Percentiles rank a stretch among this genome's conserved stretches.
phyloP scores from a whole-genome alignment of 2,113 vertebrate genomes.

The Microtus montanus region DNA sequence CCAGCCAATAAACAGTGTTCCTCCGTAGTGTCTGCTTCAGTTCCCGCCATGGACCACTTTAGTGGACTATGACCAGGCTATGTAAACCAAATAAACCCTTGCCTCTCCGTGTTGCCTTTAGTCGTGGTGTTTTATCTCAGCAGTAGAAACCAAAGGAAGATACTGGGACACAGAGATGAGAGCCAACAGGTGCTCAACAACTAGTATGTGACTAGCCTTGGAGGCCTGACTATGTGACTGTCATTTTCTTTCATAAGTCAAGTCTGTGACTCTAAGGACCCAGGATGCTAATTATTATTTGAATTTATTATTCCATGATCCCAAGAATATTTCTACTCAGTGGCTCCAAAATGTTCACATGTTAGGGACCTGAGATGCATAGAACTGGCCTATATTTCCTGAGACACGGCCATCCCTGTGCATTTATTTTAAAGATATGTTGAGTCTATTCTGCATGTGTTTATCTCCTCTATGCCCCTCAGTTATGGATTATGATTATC shows the following conservation, averaged over 20 bases:
- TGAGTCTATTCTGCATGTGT: background rate
- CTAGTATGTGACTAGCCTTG: background rate
- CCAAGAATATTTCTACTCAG: background rate
- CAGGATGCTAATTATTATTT: background rate
- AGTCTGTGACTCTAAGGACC: background rate
- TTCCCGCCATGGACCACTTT: background rate
- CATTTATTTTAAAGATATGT: background rate
- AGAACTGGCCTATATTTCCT: background rate
- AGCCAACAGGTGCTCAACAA: background rate
- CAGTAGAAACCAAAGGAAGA: background rate
- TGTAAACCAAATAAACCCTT: background rate
- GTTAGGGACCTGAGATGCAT: background rate
- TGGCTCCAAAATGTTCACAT: background rate
- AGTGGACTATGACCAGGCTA: background rate
- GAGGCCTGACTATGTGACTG: background rate
- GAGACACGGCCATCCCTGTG: background rate
- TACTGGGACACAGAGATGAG: background rate
- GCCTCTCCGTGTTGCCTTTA: background rate
- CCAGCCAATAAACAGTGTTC: background rate
- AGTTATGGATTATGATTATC: background rate
- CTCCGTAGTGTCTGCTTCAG: background rate
- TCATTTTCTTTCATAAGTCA: slow-evolving; percentile 9
- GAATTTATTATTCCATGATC: background rate
- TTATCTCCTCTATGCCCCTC: background rate
- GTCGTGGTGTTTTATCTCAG: background rate